These are phyloP conservation scores for Chaetura pelagica DNA, from an alignment of 2,113 vertebrate genomes.

Conservation along the genomic window DNA sequence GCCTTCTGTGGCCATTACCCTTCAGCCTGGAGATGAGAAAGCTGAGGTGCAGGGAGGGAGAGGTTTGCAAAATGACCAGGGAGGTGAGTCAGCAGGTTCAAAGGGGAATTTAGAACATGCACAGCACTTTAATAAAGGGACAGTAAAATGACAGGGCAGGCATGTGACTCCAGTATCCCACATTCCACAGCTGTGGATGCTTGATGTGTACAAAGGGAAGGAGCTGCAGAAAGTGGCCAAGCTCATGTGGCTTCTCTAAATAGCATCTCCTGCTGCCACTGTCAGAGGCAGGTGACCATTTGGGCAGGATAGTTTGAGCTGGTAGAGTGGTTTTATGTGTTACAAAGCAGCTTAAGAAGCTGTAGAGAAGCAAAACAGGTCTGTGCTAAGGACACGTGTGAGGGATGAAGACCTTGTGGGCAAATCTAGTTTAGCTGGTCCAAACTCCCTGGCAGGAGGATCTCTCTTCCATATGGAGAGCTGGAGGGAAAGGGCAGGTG, in stretches of 20 bases:
- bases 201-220: background rate
- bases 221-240: background rate
- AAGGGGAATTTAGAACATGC: background rate
- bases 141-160: background rate
- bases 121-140: background rate
- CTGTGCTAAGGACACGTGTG: background rate
- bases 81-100: background rate
- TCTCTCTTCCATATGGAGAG: constrained; percentile 32
- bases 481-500: constrained; percentile 31
- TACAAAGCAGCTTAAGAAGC: background rate
- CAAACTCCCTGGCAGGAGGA: background rate
- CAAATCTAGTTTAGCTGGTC: background rate
- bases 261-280: background rate
- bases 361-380: background rate
- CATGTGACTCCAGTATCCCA: background rate
- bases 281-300: background rate
- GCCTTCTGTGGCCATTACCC: background rate
- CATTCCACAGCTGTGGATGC: background rate
- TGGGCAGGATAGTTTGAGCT: background rate
- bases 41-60: background rate
- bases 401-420: background rate
- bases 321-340: background rate
- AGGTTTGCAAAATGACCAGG: background rate
- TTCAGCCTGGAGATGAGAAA: background rate
- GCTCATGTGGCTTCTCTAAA: background rate